Percentiles rank a stretch among this genome's conserved stretches.
Evolutionary conservation across 2,888 invertebrate species (phyloP).

Genomic region (Cheilosia scutellata): DNA sequence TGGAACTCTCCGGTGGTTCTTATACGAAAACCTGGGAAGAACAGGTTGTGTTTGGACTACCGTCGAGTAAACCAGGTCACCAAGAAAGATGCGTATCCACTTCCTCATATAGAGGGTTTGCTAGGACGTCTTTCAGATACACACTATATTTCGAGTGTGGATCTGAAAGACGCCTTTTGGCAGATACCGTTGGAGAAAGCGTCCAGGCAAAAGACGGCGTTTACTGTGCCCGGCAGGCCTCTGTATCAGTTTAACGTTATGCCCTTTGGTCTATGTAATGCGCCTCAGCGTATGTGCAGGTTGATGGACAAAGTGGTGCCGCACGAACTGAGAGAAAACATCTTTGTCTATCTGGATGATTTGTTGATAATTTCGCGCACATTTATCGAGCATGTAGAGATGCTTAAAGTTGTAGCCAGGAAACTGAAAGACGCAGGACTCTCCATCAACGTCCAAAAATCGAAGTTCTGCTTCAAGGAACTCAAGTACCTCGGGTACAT

Average conservation of each 20-base stretch:
- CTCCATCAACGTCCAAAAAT: slow-evolving; percentile 29
- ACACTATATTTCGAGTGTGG: slow-evolving; percentile 29
- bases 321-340: slow-evolving; percentile 43
- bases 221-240: too few relatives aligned
- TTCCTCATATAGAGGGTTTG: slow-evolving; percentile 68
- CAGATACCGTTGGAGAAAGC: too few relatives aligned
- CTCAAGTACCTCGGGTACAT: slow-evolving; percentile 46
- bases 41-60: slow-evolving; percentile 78
- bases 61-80: slow-evolving; percentile 78
- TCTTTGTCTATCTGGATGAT: slow-evolving; percentile 64
- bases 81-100: not conserved
- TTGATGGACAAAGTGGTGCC: too few relatives aligned
- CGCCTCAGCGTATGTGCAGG: too few relatives aligned
- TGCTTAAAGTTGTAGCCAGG: slow-evolving; percentile 15
- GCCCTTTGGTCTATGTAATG: too few relatives aligned
- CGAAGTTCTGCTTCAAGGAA: too few relatives aligned
- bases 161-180: too few relatives aligned
- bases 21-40: slow-evolving; percentile 76
- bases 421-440: slow-evolving; percentile 19
- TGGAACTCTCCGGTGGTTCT: slow-evolving; percentile 79
- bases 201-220: too few relatives aligned
- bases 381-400: slow-evolving; percentile 7
- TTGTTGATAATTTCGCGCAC: slow-evolving; percentile 46
- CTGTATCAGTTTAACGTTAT: too few relatives aligned
- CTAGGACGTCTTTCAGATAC: slow-evolving; percentile 37